These are phyloP conservation scores for Drosophila cognata DNA, from an alignment of 2,888 invertebrate species.

Conservation along the genomic window DNA sequence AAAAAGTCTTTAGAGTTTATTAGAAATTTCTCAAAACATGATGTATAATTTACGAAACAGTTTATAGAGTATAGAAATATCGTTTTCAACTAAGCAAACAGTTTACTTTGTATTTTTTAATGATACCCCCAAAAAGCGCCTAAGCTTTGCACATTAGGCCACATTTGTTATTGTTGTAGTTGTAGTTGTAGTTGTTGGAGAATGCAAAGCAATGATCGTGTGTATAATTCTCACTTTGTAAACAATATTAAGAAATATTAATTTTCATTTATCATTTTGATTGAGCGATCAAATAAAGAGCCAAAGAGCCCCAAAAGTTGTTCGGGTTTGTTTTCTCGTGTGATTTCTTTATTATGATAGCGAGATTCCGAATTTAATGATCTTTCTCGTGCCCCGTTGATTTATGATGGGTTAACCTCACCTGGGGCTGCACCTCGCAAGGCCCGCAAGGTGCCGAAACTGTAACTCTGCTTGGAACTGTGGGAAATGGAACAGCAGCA, in stretches of 20 bases:
- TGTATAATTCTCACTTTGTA: conserved; percentile 84
- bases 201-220: conserved; percentile 59
- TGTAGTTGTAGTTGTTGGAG: conserved; percentile 14
- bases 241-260: conserved; percentile 84
- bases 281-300: conserved; percentile 83
- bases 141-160: conserved; percentile 66
- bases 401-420: conserved; percentile 70
- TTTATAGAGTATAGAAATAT: conserved; percentile 22
- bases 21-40: not conserved
- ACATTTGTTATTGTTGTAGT: conserved; percentile 44
- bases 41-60: not conserved
- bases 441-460: conserved; percentile 74
- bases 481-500: conserved; percentile 52
- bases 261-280: conserved; percentile 85
- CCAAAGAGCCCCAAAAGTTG: conserved; percentile 20
- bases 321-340: conserved; percentile 72
- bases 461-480: conserved; percentile 64
- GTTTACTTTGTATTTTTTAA: conserved; percentile 26
- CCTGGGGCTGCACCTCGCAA: conserved; percentile 16
- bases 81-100: not conserved
- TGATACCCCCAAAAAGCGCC: conserved; percentile 49
- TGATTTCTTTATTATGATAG: conserved; percentile 82
- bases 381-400: conserved; percentile 69
- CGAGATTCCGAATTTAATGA: conserved; percentile 76
- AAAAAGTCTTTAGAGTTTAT: not conserved